Conservation (phyloP, 2,888 invertebrate genomes). For the Adelphocoris suturalis region DNA sequence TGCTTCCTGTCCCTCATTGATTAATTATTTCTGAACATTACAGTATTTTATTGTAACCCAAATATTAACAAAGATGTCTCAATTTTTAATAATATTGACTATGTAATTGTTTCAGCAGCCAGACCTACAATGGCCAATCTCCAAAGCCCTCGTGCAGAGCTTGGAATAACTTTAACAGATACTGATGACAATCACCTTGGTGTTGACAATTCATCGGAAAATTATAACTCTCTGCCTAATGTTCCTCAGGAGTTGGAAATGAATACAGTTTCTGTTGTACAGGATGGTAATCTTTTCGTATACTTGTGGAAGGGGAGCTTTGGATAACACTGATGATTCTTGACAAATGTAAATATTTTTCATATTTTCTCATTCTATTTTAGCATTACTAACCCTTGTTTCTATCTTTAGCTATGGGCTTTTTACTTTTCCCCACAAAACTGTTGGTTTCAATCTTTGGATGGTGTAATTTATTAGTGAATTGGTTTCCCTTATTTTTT, state of each 20-base stretch:
- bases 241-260: slow-evolving; percentile 83
- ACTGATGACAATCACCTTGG: slow-evolving; percentile 68
- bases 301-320: slow-evolving; percentile 52
- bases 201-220: slow-evolving; percentile 71
- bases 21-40: too few species aligned
- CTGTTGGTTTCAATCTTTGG: too few species aligned
- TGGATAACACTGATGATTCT: slow-evolving; percentile 52
- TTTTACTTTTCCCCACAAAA: too few species aligned
- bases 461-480: too few species aligned
- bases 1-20: too few species aligned
- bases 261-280: slow-evolving; percentile 88
- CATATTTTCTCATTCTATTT: slow-evolving; percentile 42
- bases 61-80: too few species aligned
- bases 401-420: too few species aligned
- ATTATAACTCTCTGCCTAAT: slow-evolving; percentile 68
- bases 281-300: slow-evolving; percentile 83
- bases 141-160: slow-evolving; percentile 62
- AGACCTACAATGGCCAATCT: slow-evolving; percentile 17
- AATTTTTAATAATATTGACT: too few species aligned
- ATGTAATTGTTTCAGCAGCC: too few species aligned
- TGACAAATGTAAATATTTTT: slow-evolving; percentile 60
- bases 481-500: too few species aligned
- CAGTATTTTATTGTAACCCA: too few species aligned
- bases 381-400: background rate
- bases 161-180: slow-evolving; percentile 49